These are phyloP conservation scores for Stenchaetothrips biformis DNA, from an alignment of 2,888 invertebrate species.

Conservation along the genomic window DNA sequence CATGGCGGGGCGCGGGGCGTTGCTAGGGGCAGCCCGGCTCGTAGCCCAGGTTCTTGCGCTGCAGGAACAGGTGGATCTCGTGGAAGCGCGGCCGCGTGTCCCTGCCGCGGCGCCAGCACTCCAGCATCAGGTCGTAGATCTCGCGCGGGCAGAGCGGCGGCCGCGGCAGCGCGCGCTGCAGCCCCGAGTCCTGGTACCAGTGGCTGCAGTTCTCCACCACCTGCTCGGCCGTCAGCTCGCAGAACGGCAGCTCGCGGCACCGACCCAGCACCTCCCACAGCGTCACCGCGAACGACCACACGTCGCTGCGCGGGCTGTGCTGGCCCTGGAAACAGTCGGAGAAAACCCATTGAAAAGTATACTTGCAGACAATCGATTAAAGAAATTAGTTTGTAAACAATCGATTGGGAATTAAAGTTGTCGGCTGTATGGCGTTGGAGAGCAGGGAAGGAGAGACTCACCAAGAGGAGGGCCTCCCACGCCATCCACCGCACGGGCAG, in stretches of 20 bases:
- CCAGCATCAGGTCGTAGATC: slow-evolving; percentile 85
- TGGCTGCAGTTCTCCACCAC: slow-evolving; percentile 70
- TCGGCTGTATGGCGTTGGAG: too few species aligned
- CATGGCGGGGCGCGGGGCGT: background rate
- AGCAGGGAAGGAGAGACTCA: slow-evolving; percentile 45
- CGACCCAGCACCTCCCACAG: slow-evolving; percentile 83
- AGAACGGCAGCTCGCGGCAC: slow-evolving; percentile 74
- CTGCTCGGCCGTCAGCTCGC: slow-evolving; percentile 76
- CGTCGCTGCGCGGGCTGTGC: slow-evolving; percentile 81
- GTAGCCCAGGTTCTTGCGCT: slow-evolving; percentile 62
- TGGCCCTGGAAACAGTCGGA: slow-evolving; percentile 59
- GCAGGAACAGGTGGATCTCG: slow-evolving; percentile 81
- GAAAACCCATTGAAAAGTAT: background rate
- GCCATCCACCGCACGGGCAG: slow-evolving; percentile 91
- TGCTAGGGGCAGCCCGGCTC: slow-evolving; percentile 47
- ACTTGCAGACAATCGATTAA: background rate
- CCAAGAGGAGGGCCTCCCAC: slow-evolving; percentile 80
- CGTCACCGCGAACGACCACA: slow-evolving; percentile 87
- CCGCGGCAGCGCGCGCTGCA: slow-evolving; percentile 55
- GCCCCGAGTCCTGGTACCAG: slow-evolving; percentile 57
- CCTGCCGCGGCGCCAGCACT: slow-evolving; percentile 83
- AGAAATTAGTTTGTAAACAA: background rate
- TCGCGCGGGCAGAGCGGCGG: slow-evolving; percentile 78
- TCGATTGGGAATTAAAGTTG: background rate
- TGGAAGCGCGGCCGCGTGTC: slow-evolving; percentile 77